Evolutionary conservation across 2,888 invertebrate genomes (phyloP), one percentile per base, ranked within the genome.

Genomic region (Drosophila tripunctata): DNA sequence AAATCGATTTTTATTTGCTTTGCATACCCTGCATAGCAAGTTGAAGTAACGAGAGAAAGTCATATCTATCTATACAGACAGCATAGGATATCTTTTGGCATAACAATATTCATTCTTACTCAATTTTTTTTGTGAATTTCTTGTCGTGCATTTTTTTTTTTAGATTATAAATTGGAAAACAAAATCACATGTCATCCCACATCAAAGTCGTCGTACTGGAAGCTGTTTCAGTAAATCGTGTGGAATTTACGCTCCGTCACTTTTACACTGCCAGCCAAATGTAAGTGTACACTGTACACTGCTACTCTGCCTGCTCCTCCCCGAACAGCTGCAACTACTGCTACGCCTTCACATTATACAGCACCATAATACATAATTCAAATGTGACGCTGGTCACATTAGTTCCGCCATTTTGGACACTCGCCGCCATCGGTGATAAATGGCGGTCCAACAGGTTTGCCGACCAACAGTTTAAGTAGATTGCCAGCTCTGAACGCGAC

Each of bases 331-430:
- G 4, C 22, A 35, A 61, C 27, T 27, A 10, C 8, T 27, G 27
- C 40, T n/a, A n/a, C n/a, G n/a, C n/a, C n/a, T n/a, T n/a, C n/a
- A 74, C 65, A 75, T n/a, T n/a, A 69, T 73, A 67, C 65, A 71
- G 44, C 45, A 41, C 55, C 52, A 75, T 66, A 70, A 82, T 79
- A 78, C 73, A 83, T 82, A 83, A 78, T 79, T 82, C 82, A 78
- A 84, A 78, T 78, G 54, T 75, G 66, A 62, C 57, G 61, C 67
- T 64, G 66, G 80, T 77, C 77, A 76, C 84, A 83, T 83, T 83
- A 83, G 82, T 84, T 79, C 82, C 82, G 67, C 78, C 71, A 60
- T 79, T 78, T 79, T 76, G 67, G 64, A 66, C 79, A 82, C 61
- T 60, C 35, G 60, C 64, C 36, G 41, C 43, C 50, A 51, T 36